Conservation (phyloP, 2,113 vertebrate species). For the Rhodinocichla rosea region DNA sequence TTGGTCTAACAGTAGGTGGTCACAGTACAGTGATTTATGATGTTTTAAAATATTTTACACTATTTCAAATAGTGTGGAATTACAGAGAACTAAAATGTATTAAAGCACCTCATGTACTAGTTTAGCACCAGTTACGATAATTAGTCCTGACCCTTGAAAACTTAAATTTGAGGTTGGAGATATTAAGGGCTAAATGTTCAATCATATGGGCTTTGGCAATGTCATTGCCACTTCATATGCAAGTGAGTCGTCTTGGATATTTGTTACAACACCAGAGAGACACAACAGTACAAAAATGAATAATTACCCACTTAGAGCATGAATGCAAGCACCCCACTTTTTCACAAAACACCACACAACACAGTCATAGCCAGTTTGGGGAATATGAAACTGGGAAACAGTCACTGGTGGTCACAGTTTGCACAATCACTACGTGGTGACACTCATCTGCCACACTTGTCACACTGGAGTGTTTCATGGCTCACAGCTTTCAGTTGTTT, state of each 20-base stretch:
- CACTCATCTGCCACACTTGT: background rate
- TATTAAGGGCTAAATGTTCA: background rate
- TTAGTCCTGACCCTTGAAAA: background rate
- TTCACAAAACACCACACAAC: background rate
- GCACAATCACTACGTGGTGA: background rate
- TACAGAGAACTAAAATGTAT: background rate
- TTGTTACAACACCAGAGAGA: background rate
- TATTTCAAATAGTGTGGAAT: background rate
- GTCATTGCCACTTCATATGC: background rate
- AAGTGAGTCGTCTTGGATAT: background rate
- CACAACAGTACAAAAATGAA: background rate
- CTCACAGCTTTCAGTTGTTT: background rate
- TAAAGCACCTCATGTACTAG: slow-evolving; percentile 26
- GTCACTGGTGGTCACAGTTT: background rate
- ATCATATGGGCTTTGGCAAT: background rate
- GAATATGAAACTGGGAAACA: background rate
- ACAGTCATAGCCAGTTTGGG: background rate
- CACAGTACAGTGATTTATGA: background rate
- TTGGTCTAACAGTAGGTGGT: background rate
- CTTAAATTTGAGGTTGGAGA: background rate
- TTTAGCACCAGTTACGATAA: slow-evolving; percentile 48
- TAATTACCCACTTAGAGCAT: rapidly evolving
- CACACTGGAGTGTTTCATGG: background rate
- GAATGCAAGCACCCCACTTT: background rate
- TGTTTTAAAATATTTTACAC: background rate